Percentiles rank a stretch among this genome's conserved stretches.
phyloP scores from a whole-genome alignment of 2,888 invertebrate species.

The Branchipolynoe longqiensis region DNA sequence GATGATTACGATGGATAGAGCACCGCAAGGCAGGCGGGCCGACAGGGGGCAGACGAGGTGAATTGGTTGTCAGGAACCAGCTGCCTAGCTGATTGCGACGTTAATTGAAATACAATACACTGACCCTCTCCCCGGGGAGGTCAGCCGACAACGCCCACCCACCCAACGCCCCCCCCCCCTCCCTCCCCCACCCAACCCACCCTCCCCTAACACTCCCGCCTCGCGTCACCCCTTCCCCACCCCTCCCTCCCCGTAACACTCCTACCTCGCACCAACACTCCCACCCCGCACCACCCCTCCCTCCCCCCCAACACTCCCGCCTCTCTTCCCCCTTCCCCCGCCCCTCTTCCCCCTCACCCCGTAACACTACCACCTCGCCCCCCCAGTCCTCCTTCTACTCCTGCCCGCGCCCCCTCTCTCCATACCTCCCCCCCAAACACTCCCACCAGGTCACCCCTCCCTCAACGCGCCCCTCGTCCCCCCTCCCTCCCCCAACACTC shows the following conservation, averaged over 20 bases:
- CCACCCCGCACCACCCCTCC: too few species aligned
- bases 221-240: background rate
- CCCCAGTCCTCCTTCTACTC: too few species aligned
- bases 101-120: slow-evolving; percentile 39
- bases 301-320: too few species aligned
- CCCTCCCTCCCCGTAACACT: background rate
- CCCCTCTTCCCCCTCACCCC: too few species aligned
- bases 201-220: background rate
- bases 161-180: background rate
- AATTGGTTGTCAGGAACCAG: slow-evolving; percentile 5
- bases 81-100: slow-evolving; percentile 7
- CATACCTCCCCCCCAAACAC: background rate
- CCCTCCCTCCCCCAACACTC: too few species aligned
- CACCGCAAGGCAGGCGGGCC: too few species aligned
- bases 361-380: too few species aligned
- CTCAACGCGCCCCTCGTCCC: too few species aligned
- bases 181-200: background rate
- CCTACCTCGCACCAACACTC: too few species aligned
- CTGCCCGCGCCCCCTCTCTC: too few species aligned
- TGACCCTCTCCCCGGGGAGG: background rate
- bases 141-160: background rate
- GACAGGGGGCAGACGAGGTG: background rate
- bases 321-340: too few species aligned
- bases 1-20: too few species aligned
- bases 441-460: background rate